A percentile compares a stretch with the other conserved stretches of the same genome.
Evolutionary conservation across 2,113 vertebrate genomes (phyloP).

Genomic region (Cinclus cinclus): DNA sequence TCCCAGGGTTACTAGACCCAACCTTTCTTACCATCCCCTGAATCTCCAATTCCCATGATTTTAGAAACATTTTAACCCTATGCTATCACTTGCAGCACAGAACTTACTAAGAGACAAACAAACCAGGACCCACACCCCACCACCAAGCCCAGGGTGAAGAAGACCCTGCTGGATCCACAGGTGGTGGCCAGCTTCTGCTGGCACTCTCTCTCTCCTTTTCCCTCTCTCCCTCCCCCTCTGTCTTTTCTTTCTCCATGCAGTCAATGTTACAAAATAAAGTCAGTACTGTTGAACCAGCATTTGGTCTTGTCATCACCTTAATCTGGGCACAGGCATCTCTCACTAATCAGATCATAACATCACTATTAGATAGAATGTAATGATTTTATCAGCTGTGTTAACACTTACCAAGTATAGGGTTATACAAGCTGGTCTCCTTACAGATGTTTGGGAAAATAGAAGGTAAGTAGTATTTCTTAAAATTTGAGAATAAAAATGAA

Average conservation of each 20-base stretch:
- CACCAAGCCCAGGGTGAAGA: background rate
- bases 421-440: slow-evolving; percentile 95
- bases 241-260: background rate
- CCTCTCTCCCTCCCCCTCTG: background rate
- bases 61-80: too few relatives aligned
- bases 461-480: slow-evolving; percentile 98
- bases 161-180: fast-evolving
- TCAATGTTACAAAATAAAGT: background rate
- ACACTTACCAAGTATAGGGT: slow-evolving; percentile 90
- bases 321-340: background rate
- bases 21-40: too few relatives aligned
- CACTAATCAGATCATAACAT: background rate
- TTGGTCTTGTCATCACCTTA: background rate
- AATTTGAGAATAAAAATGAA: slow-evolving; percentile 96
- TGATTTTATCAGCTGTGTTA: background rate
- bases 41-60: too few relatives aligned
- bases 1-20: too few relatives aligned
- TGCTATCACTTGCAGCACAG: background rate
- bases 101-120: background rate
- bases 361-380: background rate
- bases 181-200: background rate
- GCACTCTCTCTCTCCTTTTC: background rate
- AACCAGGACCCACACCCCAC: background rate
- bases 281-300: background rate
- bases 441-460: slow-evolving; percentile 98